Evolutionary conservation across 2,113 vertebrate genomes (phyloP).

Genomic region (pig (Sus scrofa)): DNA sequence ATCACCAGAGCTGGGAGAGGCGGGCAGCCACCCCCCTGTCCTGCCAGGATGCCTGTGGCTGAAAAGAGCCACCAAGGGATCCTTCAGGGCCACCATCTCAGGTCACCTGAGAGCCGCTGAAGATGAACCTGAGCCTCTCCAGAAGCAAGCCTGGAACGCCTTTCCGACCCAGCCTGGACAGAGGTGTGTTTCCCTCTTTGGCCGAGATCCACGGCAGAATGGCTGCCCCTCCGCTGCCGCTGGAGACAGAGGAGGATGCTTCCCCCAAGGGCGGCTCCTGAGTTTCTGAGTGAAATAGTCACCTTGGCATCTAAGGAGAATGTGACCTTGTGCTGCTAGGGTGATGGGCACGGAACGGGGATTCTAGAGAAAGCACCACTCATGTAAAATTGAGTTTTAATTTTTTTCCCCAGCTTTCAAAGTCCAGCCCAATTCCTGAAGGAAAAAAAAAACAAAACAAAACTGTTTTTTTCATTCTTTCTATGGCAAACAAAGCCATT

Average conservation of each 20-base stretch:
- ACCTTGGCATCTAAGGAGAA: not conserved
- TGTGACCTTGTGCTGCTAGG: not conserved
- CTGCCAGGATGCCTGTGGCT: not conserved
- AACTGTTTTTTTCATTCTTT: not conserved
- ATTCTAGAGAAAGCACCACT: not conserved
- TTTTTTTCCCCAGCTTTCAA: not conserved
- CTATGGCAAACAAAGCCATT: not conserved
- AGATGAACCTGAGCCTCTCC: not conserved
- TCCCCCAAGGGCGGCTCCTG: accelerated
- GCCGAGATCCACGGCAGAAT: not conserved
- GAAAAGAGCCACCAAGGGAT: not conserved
- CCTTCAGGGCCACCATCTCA: not conserved
- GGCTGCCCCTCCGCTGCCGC: not conserved
- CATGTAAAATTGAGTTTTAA: not conserved
- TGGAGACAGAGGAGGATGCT: not conserved
- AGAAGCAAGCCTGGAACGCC: not conserved
- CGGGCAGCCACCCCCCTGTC: not conserved
- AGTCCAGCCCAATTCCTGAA: not conserved
- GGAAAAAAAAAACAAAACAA: not conserved
- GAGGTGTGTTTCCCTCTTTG: accelerated
- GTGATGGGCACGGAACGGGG: not conserved
- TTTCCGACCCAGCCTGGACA: not conserved
- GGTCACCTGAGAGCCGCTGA: accelerated
- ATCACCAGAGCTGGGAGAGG: not conserved
- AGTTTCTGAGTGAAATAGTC: not conserved